A percentile compares a stretch with the other conserved stretches of the same genome.
Evolutionary conservation across 2,888 invertebrate species (phyloP).

Genomic region (Netelia inedita): DNA sequence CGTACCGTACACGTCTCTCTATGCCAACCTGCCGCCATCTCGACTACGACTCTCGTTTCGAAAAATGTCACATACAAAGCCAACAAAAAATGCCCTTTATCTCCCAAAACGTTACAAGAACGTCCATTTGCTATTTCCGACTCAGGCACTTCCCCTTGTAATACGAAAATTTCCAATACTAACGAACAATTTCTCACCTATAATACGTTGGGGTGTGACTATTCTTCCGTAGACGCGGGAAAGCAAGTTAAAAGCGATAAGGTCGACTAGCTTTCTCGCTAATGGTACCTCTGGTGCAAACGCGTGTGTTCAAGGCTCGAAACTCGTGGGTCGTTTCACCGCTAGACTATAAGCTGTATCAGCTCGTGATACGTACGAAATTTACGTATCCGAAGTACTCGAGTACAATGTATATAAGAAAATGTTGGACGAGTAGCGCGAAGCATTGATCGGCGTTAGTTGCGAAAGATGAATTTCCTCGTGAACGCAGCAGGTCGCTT

Average conservation of each 20-base stretch:
- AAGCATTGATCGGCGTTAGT: slow-evolving; percentile 32
- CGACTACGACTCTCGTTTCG: neutral
- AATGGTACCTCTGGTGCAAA: slow-evolving; percentile 53
- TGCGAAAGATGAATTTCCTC: slow-evolving; percentile 6
- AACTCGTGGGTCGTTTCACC: slow-evolving; percentile 31
- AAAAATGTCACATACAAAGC: slow-evolving; percentile 2
- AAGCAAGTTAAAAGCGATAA: slow-evolving; percentile 64
- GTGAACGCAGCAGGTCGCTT: neutral
- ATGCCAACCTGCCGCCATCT: slow-evolving; percentile 10
- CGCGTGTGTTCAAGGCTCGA: slow-evolving; percentile 40
- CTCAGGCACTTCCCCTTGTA: neutral
- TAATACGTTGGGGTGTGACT: neutral
- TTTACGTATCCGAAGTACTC: neutral
- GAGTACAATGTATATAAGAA: neutral
- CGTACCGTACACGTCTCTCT: slow-evolving; percentile 38
- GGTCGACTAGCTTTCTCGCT: slow-evolving; percentile 65
- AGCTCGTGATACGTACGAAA: slow-evolving; percentile 3
- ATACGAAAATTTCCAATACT: neutral
- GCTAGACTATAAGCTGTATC: slow-evolving; percentile 5
- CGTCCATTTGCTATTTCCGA: neutral
- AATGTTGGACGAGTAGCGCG: neutral
- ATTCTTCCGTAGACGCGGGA: slow-evolving; percentile 49
- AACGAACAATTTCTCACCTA: neutral
- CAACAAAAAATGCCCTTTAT: neutral
- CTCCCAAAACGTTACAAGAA: neutral